Evolutionary conservation across 2,797 vertebrate genomes (phyloP).

Genomic region (Sylvia borin): DNA sequence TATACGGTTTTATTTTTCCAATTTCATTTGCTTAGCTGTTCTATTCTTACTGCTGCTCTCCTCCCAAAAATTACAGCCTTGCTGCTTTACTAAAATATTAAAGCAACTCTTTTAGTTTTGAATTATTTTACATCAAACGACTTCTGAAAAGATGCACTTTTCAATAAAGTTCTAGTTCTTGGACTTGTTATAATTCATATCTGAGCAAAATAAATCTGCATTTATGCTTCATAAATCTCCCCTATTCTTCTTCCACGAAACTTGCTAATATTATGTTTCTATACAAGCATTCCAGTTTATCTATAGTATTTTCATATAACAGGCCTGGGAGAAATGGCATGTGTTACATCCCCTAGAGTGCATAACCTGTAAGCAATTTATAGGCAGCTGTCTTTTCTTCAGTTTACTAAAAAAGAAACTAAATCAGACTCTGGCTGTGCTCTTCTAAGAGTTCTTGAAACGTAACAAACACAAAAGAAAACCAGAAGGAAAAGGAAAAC

Average conservation of each 20-base stretch:
- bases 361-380: background rate
- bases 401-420: background rate
- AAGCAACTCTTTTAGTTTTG: background rate
- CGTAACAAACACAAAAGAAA: background rate
- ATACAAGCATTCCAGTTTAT: background rate
- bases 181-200: background rate
- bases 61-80: background rate
- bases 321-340: background rate
- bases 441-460: background rate
- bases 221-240: background rate
- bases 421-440: background rate
- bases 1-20: background rate
- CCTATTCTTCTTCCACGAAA: background rate
- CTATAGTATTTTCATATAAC: background rate
- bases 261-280: background rate
- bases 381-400: background rate
- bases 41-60: background rate
- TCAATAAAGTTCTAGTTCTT: background rate
- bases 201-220: background rate
- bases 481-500: no score
- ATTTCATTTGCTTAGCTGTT: background rate
- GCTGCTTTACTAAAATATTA: background rate
- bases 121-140: background rate
- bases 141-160: background rate
- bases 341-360: background rate